Evolutionary conservation across 2,888 invertebrate species (phyloP).

Genomic region (Leucophenga montana): DNA sequence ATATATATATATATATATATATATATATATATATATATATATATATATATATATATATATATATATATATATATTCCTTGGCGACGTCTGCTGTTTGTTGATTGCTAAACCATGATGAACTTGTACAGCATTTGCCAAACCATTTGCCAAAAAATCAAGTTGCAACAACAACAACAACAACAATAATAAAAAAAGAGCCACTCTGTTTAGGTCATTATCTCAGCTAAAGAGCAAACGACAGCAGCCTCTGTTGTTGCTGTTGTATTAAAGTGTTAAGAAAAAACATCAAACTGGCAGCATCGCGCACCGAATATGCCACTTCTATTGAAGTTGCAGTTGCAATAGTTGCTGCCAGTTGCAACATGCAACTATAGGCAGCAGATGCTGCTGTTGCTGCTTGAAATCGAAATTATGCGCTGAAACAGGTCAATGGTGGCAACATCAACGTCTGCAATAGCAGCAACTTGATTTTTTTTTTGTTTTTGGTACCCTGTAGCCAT

Average conservation of each 20-base stretch:
- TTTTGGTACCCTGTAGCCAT: too few relatives aligned
- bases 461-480: neutral
- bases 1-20: too few relatives aligned
- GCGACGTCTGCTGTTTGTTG: too few relatives aligned
- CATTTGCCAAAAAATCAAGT: neutral
- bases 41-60: too few relatives aligned
- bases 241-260: neutral
- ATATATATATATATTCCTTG: too few relatives aligned
- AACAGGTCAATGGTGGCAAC: constrained; percentile 43
- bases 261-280: neutral
- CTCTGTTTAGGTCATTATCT: constrained; percentile 26
- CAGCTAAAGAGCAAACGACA: constrained; percentile 15
- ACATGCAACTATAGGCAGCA: constrained; percentile 17
- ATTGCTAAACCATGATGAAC: constrained; percentile 23
- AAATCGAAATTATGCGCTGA: constrained; percentile 13
- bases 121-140: constrained; percentile 19
- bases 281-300: neutral
- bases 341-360: constrained; percentile 24
- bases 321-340: neutral
- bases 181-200: neutral
- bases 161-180: neutral
- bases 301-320: too few relatives aligned
- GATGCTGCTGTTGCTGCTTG: constrained; percentile 5
- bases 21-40: too few relatives aligned
- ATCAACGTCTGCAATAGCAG: constrained; percentile 10